Evolutionary conservation across 2,888 invertebrate genomes (phyloP).

Genomic region (Eudasyphora cyanicolor): DNA sequence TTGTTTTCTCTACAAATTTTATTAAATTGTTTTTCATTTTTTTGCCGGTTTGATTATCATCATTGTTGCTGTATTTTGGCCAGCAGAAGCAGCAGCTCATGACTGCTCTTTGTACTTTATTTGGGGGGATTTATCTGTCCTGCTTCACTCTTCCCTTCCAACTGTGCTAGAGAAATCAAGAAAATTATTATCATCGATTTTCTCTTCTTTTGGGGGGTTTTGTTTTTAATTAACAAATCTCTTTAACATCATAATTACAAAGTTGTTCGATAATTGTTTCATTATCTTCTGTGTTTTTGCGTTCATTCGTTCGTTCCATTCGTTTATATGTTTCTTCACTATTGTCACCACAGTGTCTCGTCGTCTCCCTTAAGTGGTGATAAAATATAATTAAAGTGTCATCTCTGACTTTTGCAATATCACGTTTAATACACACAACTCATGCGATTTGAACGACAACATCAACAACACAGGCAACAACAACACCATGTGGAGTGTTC

Average conservation of each 20-base stretch:
- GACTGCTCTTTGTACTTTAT: background rate
- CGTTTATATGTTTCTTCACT: too few relatives aligned
- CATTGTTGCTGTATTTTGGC: background rate
- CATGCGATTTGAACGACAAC: background rate
- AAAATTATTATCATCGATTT: slow-evolving; percentile 8
- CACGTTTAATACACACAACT: background rate
- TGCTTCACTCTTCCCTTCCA: background rate
- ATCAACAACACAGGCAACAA: too few relatives aligned
- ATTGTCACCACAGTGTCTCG: slow-evolving; percentile 18
- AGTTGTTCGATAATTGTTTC: slow-evolving; percentile 38
- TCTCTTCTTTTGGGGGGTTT: background rate
- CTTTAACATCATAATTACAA: slow-evolving; percentile 32
- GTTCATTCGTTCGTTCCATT: background rate
- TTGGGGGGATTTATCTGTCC: background rate
- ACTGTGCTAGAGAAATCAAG: background rate
- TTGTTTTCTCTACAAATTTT: background rate
- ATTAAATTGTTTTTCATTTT: slow-evolving; percentile 5
- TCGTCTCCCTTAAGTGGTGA: background rate
- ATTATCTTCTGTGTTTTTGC: background rate
- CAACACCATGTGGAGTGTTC: too few relatives aligned
- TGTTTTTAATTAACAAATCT: slow-evolving; percentile 34
- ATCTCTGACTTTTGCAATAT: slow-evolving; percentile 12
- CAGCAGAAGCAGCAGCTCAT: background rate
- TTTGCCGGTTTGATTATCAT: slow-evolving; percentile 14
- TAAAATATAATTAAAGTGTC: slow-evolving; percentile 38